A percentile compares a stretch with the other conserved stretches of the same genome.
These are phyloP conservation scores for Leptodactylus fuscus DNA, from an alignment of 2,113 vertebrate species.

Conservation along the genomic window DNA sequence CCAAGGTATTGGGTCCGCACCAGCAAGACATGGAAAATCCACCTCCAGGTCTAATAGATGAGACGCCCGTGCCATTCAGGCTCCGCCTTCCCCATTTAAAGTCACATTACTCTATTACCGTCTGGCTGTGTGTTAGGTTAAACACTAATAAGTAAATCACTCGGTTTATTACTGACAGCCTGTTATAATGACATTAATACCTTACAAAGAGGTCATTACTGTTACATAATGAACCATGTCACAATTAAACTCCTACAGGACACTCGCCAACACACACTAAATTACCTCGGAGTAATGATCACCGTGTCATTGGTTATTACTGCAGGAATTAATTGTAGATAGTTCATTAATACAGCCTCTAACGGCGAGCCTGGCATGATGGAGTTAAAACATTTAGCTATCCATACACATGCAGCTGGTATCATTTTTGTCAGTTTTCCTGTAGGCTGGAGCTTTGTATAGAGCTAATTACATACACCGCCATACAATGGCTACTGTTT, in stretches of 20 bases:
- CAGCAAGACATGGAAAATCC: neutral
- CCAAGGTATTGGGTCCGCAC: neutral
- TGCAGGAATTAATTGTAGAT: conserved; percentile 79
- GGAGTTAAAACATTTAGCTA: conserved; percentile 69
- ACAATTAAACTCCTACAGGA: conserved; percentile 71
- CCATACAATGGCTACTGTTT: conserved; percentile 39
- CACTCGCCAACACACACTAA: conserved; percentile 71
- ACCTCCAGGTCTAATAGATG: neutral
- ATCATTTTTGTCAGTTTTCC: conserved; percentile 38
- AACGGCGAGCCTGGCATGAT: conserved; percentile 66
- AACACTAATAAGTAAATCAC: conserved; percentile 62
- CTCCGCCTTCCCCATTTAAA: conserved; percentile 53
- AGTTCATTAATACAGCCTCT: conserved; percentile 76
- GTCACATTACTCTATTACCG: conserved; percentile 51
- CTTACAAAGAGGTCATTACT: conserved; percentile 75
- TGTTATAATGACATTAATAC: conserved; percentile 68
- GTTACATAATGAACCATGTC: conserved; percentile 76
- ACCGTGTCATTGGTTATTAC: conserved; percentile 81
- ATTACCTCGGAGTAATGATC: conserved; percentile 79
- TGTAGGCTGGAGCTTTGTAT: conserved; percentile 49
- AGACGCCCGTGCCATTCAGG: neutral
- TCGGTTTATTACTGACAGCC: conserved; percentile 68
- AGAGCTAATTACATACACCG: conserved; percentile 49
- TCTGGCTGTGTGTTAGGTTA: conserved; percentile 52
- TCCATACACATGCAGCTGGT: conserved; percentile 48